Base-by-base conservation (phyloP, 2,888 invertebrate species). In the Macaria liturata region DNA sequence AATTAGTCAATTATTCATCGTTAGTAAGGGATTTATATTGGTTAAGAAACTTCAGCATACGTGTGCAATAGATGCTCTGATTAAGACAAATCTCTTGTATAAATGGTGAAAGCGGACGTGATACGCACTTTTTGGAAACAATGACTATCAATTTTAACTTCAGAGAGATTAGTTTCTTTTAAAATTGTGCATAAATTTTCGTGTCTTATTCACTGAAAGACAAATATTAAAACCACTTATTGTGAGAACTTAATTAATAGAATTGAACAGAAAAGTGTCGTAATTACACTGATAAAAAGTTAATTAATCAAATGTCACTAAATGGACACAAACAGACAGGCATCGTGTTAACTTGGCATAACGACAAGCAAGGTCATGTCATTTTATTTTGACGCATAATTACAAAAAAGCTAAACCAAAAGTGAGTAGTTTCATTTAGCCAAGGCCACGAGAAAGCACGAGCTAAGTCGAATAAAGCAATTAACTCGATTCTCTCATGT, bases 1-100 rank as follows among this genome's bases (percentile, higher is more conserved):
- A 54, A 43, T 58, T 49, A 56, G 44, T 40, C 44, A 46, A 50
- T 60, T 55, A 56, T 43, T 49, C 39, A 53, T 46, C 45, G 20
- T 20, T 20, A 2, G 20, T 20, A 40, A 42, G 32, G 47, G 34
- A 47, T 55, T 32, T 39, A 55, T 46, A 60, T 60, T 60, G 60
- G 56, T 46, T 47, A 3, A 39, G 32, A 9, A 8, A 34, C 32
- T 34, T 32, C 49, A 43, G 34, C 34, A 6, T 7, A 37, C 8
- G 31, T 37, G 8, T 43, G 34, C 20, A 46, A 53, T 46, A 8
- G 39, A 7, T 46, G 34, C 9, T 46, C 8, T 46, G 52, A 52
- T 34, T 52, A 7, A 46, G 49, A 43, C 7, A 8, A 40, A 9
- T 49, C 34, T 49, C 42, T 32, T 31, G 9, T 49, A 32, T n/a